These are phyloP conservation scores for Pelmatolapia mariae DNA, from an alignment of 2,113 vertebrate species.

Conservation along the genomic window DNA sequence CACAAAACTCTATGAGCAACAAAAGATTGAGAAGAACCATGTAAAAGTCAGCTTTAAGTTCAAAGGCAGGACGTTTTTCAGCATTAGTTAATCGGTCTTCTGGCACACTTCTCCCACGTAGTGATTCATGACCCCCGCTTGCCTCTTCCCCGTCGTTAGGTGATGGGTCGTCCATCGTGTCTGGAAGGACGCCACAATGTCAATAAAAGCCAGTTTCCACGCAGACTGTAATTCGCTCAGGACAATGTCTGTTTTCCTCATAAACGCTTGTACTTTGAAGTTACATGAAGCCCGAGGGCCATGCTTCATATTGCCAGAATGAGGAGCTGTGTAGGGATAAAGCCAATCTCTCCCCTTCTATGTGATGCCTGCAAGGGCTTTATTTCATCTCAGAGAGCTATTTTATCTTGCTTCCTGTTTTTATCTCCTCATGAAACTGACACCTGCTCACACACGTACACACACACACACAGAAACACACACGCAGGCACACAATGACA, in stretches of 20 bases:
- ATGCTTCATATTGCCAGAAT: slow-evolving; percentile 39
- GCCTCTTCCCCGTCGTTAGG: neutral
- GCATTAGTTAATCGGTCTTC: neutral
- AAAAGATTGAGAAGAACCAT: neutral
- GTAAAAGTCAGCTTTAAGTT: neutral
- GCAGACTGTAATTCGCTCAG: slow-evolving; percentile 17
- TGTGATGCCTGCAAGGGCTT: slow-evolving; percentile 28
- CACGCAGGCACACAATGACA: slow-evolving; percentile 27
- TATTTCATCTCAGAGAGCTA: slow-evolving; percentile 54
- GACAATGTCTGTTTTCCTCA: slow-evolving; percentile 9
- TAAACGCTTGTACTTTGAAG: slow-evolving; percentile 3
- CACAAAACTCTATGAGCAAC: neutral
- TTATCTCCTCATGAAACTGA: slow-evolving; percentile 67
- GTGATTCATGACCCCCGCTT: neutral
- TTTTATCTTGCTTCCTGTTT: slow-evolving; percentile 68
- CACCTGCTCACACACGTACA: slow-evolving; percentile 49
- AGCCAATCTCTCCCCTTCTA: neutral
- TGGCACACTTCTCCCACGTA: neutral
- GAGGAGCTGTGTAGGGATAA: slow-evolving; percentile 18
- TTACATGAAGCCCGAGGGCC: neutral
- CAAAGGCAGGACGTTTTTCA: neutral
- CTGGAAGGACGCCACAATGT: neutral
- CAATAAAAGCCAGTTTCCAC: slow-evolving; percentile 16
- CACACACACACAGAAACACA: slow-evolving; percentile 22
- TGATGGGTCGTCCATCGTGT: neutral